Evolutionary conservation across 2,797 vertebrate species (phyloP), one percentile per base, ranked within the genome.

Genomic region (Sternarchorhynchus goeldii): DNA sequence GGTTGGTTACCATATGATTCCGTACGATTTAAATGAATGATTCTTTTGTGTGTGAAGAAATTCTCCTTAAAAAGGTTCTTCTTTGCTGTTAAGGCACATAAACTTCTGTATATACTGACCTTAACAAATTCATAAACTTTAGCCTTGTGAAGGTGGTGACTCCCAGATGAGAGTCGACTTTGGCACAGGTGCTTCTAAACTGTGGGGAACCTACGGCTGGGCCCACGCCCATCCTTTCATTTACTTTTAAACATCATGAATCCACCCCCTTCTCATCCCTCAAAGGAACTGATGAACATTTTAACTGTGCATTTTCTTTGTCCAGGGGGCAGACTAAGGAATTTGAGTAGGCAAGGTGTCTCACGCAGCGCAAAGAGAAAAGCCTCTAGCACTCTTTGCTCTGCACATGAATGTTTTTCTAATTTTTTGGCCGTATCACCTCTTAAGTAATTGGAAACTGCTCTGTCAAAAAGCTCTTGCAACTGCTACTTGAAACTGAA

Each of bases 281-380:
- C 31, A 25, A 70, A 71, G 53, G 64, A 58, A 64, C 70, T 68
- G 65, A 72, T 62, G 68, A 72, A 36, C 10, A 29, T 67, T 63
- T 32, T 70, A 64, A 18, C 53, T 64, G 32, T 58, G 31, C 17
- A 0, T 75, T 73, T 70, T 21, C 56, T 77, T 80, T 68, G 57
- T 76, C 59, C 41, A 20, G 73, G 68, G 6, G 32, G 73, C 68
- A 72, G 58, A 69, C 74, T 5, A 41, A 58, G 29, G 78, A 8
- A 65, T 68, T 45, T 45, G 32, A 57, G 55, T 36, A 58, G 65
- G 63, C 60, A 39, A 32, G 45, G 18, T 64, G 73, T 64, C 74
- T 70, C 57, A 58, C 41, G 74, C 70, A 78, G 65, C 55, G 66
- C 25, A 64, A 36, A 73, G 77, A 83, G 80, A 75, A 81, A 83